Conservation (phyloP, 23 tunicate species). For the Botrylloides violaceus region DNA sequence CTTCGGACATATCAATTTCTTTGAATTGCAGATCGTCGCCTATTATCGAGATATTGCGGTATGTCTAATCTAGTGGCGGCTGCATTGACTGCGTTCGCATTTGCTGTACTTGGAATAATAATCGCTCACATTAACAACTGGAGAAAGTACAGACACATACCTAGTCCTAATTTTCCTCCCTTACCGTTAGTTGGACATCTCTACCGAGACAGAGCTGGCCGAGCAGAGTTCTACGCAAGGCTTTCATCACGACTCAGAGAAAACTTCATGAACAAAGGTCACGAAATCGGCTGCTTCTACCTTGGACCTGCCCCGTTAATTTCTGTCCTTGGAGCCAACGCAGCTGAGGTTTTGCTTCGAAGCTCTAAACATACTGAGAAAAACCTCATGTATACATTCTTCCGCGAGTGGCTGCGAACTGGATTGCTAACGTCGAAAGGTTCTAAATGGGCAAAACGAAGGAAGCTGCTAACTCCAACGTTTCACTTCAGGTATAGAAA, state of each 20-base stretch:
- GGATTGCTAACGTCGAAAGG: conserved; percentile 22
- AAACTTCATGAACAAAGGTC: not conserved
- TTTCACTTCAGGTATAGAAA: conserved; percentile 28
- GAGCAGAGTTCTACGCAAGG: not conserved
- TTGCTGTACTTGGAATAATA: not conserved
- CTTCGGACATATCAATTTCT: no score
- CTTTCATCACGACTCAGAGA: conserved; percentile 4
- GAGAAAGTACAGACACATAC: conserved; percentile 4
- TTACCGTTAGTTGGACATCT: conserved; percentile 14
- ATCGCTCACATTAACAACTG: conserved; percentile 1
- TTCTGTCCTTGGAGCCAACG: conserved; percentile 9
- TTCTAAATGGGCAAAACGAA: conserved; percentile 13
- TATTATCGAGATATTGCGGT: no score
- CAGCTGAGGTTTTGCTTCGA: conserved; percentile 22
- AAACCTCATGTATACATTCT: conserved; percentile 4
- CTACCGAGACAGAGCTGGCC: not conserved
- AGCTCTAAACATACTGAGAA: conserved; percentile 22
- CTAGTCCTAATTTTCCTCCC: not conserved
- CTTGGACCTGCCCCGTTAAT: conserved; percentile 13
- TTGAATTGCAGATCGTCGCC: no score
- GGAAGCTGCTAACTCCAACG: conserved; percentile 21
- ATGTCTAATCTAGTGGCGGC: no score
- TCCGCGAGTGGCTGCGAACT: conserved; percentile 10
- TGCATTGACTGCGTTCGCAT: not conserved
- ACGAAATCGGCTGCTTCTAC: not conserved